Evolutionary conservation across 2,797 vertebrate genomes (phyloP).

Genomic region (Margarornis squamiger): DNA sequence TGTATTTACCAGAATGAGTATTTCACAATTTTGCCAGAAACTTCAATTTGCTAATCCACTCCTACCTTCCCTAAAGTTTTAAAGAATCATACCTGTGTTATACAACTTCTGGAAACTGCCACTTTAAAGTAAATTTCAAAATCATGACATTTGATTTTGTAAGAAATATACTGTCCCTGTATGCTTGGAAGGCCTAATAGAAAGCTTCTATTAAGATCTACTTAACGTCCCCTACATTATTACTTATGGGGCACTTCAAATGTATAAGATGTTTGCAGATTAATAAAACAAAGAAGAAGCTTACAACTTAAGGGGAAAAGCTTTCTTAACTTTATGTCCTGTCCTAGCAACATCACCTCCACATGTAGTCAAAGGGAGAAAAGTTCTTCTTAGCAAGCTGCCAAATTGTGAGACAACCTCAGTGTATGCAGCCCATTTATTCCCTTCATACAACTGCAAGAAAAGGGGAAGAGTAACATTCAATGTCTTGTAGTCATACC

Average conservation of each 20-base stretch:
- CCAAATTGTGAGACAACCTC: background rate
- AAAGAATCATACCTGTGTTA: background rate
- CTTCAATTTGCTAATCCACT: background rate
- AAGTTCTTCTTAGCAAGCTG: background rate
- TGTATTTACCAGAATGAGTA: background rate
- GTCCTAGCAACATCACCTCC: background rate
- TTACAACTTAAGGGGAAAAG: background rate
- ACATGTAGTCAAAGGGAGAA: background rate
- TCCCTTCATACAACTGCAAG: background rate
- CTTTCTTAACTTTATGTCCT: background rate
- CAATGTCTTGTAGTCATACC: background rate
- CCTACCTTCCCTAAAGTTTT: background rate
- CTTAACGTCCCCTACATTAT: background rate
- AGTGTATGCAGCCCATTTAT: background rate
- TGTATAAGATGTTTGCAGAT: background rate
- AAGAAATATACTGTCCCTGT: background rate
- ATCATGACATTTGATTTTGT: background rate
- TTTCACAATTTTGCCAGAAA: background rate
- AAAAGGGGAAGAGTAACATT: background rate
- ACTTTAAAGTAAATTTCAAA: background rate
- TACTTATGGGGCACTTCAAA: background rate
- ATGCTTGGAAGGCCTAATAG: background rate
- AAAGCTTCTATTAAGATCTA: background rate
- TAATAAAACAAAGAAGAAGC: background rate
- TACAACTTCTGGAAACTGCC: background rate